Conservation (phyloP, 2,113 vertebrate species). For the Pogonocichla stellata region DNA sequence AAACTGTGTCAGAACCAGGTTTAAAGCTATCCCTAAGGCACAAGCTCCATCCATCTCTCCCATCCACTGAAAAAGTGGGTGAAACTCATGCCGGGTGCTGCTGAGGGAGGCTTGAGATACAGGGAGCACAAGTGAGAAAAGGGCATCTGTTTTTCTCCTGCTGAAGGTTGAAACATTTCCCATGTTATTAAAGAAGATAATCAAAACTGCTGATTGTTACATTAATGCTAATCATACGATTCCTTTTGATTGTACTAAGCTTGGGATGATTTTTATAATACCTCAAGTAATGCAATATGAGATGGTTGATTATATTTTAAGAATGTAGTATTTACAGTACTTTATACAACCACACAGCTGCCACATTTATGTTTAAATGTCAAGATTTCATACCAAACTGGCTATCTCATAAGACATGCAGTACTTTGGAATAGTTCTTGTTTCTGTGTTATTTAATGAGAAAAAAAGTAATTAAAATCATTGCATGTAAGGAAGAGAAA, state of each 20-base stretch:
- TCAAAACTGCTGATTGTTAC: not conserved
- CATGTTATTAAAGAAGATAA: not conserved
- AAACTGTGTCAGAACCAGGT: slow-evolving; percentile 50
- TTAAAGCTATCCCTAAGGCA: slow-evolving; percentile 48
- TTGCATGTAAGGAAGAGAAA: not conserved
- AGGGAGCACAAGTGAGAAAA: not conserved
- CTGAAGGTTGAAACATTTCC: not conserved
- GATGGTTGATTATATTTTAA: not conserved
- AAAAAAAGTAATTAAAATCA: not conserved
- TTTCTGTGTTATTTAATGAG: not conserved
- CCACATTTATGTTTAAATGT: not conserved
- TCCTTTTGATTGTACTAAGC: not conserved
- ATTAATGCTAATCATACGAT: not conserved
- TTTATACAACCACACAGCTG: not conserved
- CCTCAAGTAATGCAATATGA: not conserved
- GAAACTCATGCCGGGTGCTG: not conserved
- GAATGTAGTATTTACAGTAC: not conserved
- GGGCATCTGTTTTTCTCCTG: not conserved
- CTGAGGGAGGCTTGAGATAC: not conserved
- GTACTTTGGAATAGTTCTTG: not conserved
- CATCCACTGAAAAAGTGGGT: not conserved
- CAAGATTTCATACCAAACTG: not conserved
- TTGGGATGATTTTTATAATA: not conserved
- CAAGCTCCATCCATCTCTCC: not conserved
- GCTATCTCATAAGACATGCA: not conserved